These are phyloP conservation scores for Corvus hawaiiensis DNA, from an alignment of 2,113 vertebrate genomes.

Conservation along the genomic window DNA sequence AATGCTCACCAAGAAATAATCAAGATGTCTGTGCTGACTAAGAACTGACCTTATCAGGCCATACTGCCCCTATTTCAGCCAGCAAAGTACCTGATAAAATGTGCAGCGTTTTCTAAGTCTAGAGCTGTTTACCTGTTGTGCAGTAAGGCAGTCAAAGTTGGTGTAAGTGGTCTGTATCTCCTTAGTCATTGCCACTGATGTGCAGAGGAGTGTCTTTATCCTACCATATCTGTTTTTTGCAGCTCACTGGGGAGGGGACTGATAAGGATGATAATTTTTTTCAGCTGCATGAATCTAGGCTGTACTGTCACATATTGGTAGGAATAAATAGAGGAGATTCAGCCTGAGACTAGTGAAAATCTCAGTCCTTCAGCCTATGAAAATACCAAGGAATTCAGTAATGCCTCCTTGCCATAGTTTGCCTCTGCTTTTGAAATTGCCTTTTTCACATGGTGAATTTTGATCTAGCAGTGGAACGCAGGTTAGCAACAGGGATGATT, in stretches of 20 bases:
- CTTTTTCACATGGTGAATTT: neutral
- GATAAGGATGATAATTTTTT: neutral
- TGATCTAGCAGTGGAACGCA: neutral
- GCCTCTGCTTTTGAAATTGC: neutral
- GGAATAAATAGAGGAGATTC: neutral
- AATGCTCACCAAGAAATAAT: neutral
- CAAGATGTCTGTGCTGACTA: neutral
- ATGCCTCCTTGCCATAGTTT: neutral
- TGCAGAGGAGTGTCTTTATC: neutral
- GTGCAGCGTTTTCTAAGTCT: neutral
- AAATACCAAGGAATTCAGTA: neutral
- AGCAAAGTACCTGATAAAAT: neutral
- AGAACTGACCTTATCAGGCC: neutral
- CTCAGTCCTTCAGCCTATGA: neutral
- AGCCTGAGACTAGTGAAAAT: neutral
- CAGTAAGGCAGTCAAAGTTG: neutral
- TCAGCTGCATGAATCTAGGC: neutral
- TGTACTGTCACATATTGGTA: neutral
- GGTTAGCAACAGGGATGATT: neutral
- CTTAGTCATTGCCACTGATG: neutral
- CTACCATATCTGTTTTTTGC: neutral
- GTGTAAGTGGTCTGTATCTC: neutral
- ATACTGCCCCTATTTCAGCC: neutral
- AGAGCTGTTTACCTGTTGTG: neutral
- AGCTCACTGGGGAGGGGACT: fast-evolving